Conservation (phyloP, 2,113 vertebrate species). For the Ammodytes marinus region DNA sequence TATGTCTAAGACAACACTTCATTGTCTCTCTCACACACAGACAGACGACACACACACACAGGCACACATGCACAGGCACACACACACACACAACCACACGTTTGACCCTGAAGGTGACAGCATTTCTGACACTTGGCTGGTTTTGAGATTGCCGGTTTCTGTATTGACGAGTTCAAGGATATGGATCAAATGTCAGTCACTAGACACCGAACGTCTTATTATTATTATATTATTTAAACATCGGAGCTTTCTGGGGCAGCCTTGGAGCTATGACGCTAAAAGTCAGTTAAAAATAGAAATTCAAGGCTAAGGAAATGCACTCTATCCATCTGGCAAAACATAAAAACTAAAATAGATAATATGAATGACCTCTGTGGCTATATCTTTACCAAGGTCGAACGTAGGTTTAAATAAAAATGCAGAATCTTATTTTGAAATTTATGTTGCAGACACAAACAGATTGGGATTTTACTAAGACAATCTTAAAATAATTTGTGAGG, state of each 20-base stretch:
- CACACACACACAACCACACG: neutral
- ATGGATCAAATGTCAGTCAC: conserved; percentile 64
- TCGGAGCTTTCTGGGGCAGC: conserved; percentile 2
- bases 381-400: conserved; percentile 25
- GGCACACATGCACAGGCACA: neutral
- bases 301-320: conserved; percentile 6
- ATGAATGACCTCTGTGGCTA: conserved; percentile 1
- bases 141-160: conserved; percentile 31
- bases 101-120: conserved; percentile 27
- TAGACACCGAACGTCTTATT: conserved; percentile 39
- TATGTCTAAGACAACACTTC: too few relatives aligned
- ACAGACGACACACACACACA: neutral
- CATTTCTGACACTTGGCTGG: conserved; percentile 36
- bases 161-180: conserved; percentile 65
- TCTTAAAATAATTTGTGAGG: too few relatives aligned
- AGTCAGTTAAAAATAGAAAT: conserved; percentile 13
- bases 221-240: conserved; percentile 21
- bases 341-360: conserved; percentile 23
- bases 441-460: neutral
- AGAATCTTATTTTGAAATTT: neutral
- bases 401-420: neutral
- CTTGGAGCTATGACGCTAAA: neutral
- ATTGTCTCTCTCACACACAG: conserved; percentile 8
- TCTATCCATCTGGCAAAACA: neutral
- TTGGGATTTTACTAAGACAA: neutral